Evolutionary conservation across 2,797 vertebrate genomes (phyloP).

Genomic region (Liasis olivaceus): DNA sequence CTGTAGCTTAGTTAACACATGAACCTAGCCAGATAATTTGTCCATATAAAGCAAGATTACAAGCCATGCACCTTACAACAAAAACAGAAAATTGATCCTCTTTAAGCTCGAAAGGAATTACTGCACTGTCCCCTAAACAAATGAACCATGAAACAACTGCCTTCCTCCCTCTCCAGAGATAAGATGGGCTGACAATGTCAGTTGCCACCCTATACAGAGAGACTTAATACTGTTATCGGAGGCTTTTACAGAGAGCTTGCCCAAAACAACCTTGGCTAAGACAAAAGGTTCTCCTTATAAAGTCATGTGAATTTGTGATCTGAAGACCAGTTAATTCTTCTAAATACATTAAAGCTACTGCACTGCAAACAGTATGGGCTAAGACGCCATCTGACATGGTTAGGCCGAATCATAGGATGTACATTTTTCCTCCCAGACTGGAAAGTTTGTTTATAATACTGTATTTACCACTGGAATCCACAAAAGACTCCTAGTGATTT

Average conservation of each 20-base stretch:
- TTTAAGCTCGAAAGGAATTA: not conserved
- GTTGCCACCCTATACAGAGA: not conserved
- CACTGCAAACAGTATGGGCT: not conserved
- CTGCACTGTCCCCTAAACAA: not conserved
- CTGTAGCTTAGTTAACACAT: not conserved
- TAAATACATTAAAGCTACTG: not conserved
- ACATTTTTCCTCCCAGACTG: not conserved
- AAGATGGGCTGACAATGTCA: not conserved
- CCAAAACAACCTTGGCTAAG: not conserved
- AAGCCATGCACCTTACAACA: not conserved
- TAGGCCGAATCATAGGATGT: not conserved
- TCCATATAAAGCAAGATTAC: not conserved
- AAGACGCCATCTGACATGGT: not conserved
- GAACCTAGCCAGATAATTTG: not conserved
- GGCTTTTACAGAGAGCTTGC: not conserved
- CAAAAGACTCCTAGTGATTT: not conserved
- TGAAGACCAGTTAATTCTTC: not conserved
- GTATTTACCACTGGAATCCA: not conserved
- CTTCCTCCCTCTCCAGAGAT: not conserved
- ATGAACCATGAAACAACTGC: not conserved
- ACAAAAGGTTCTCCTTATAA: not conserved
- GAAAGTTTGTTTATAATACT: not conserved
- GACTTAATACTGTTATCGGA: not conserved
- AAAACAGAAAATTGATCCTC: not conserved
- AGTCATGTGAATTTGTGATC: not conserved